Conservation (phyloP, 2,797 vertebrate genomes). For the Anniella stebbinsi region DNA sequence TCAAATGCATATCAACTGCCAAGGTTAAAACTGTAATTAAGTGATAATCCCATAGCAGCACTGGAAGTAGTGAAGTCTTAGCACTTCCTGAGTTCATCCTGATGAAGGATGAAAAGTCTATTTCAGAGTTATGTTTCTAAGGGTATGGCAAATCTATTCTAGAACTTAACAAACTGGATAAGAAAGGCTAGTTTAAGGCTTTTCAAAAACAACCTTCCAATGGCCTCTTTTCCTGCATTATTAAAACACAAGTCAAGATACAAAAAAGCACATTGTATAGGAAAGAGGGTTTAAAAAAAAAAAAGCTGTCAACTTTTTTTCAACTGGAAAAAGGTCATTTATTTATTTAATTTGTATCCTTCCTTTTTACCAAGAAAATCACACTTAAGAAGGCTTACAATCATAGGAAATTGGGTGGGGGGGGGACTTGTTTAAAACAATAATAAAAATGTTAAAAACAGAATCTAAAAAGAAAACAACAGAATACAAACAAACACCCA, state of each 20-base stretch:
- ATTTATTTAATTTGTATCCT: too few species aligned
- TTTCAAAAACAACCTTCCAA: not conserved
- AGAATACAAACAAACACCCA: too few species aligned
- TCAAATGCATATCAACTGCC: constrained; percentile 61
- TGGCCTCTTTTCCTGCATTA: not conserved
- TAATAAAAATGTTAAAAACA: too few species aligned
- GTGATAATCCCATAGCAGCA: constrained; percentile 60
- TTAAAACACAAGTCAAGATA: not conserved
- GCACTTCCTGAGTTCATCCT: constrained; percentile 47
- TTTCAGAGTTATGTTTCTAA: constrained; percentile 43
- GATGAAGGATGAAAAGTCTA: constrained; percentile 37
- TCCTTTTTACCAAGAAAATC: too few species aligned
- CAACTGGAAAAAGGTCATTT: not conserved
- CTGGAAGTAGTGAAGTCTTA: constrained; percentile 51
- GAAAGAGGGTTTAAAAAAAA: too few species aligned
- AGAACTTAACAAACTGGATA: constrained; percentile 3
- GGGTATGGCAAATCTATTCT: constrained; percentile 20
- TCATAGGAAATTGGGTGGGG: too few species aligned
- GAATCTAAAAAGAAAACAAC: too few species aligned
- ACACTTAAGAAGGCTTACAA: too few species aligned
- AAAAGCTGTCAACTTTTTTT: not conserved
- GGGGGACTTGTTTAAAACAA: too few species aligned
- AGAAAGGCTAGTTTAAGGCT: not conserved
- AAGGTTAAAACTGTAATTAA: constrained; percentile 74
- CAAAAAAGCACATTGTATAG: accelerated